Conservation (phyloP, 2,113 vertebrate genomes). For the Columbina picui region DNA sequence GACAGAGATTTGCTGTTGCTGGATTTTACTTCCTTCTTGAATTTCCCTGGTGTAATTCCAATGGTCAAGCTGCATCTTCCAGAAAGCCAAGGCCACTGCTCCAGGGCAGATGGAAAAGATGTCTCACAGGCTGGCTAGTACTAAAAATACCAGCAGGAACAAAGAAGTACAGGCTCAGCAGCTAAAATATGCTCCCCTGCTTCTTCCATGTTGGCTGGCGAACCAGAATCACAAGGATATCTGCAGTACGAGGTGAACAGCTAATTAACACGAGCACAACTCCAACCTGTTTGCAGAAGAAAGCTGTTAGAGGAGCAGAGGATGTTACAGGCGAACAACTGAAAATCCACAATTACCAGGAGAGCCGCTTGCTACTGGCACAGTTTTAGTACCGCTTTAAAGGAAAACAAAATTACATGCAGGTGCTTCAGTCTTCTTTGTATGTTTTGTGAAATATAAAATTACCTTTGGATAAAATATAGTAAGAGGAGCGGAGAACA, state of each 20-base stretch:
- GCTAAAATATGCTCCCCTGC: background rate
- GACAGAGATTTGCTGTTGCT: background rate
- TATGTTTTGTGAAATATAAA: background rate
- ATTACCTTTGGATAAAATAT: background rate
- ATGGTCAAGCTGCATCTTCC: background rate
- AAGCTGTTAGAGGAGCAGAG: background rate
- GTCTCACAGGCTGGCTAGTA: background rate
- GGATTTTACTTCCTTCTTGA: slow-evolving; percentile 11
- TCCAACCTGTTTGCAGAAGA: slow-evolving; percentile 13
- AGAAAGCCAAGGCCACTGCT: background rate
- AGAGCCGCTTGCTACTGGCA: background rate
- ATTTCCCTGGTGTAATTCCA: slow-evolving; percentile 8
- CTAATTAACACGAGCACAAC: background rate
- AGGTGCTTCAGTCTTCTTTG: slow-evolving; percentile 37
- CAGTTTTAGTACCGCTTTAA: background rate
- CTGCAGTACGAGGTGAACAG: background rate
- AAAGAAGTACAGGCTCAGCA: background rate
- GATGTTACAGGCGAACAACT: background rate
- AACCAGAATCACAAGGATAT: background rate
- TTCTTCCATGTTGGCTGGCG: background rate
- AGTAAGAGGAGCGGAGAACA: background rate
- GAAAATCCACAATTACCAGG: background rate
- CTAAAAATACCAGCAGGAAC: background rate
- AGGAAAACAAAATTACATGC: background rate
- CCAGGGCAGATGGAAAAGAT: background rate